These are phyloP conservation scores for Grammomys dolichurus DNA, from an alignment of 2,113 vertebrate species.

Conservation along the genomic window DNA sequence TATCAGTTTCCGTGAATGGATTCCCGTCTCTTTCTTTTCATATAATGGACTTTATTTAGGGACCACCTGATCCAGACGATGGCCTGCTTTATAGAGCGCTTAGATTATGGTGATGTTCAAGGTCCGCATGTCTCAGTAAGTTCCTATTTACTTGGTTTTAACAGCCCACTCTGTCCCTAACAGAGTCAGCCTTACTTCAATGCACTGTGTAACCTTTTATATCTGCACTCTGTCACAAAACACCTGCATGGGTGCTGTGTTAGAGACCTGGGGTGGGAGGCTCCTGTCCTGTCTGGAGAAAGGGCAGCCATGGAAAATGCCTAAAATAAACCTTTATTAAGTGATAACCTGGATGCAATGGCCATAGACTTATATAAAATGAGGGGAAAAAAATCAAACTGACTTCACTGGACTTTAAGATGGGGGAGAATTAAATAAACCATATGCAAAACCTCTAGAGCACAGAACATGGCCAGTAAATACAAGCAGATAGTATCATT, in stretches of 20 bases:
- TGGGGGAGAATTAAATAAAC: constrained; percentile 27
- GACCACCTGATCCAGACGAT: constrained; percentile 61
- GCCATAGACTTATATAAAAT: constrained; percentile 4
- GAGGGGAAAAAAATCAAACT: neutral
- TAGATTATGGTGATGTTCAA: constrained; percentile 59
- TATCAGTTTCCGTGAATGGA: constrained; percentile 84
- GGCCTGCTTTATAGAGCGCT: neutral
- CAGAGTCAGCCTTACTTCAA: constrained; percentile 41
- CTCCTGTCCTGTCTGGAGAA: constrained; percentile 19
- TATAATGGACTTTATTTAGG: constrained; percentile 59
- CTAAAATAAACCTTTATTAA: constrained; percentile 44
- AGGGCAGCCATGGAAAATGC: neutral
- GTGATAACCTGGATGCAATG: neutral
- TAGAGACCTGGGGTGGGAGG: neutral
- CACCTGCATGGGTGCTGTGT: constrained; percentile 3
- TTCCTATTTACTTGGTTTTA: constrained; percentile 65
- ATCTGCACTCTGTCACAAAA: constrained; percentile 23
- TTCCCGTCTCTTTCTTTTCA: constrained; percentile 71
- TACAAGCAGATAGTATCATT: neutral
- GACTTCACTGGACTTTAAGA: neutral
- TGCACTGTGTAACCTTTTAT: constrained; percentile 44
- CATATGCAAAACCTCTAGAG: neutral
- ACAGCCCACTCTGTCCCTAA: constrained; percentile 13
- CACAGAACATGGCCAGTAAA: neutral
- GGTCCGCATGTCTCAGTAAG: constrained; percentile 35